These are phyloP conservation scores for Molanna angustata DNA, from an alignment of 2,888 invertebrate species.

Conservation along the genomic window DNA sequence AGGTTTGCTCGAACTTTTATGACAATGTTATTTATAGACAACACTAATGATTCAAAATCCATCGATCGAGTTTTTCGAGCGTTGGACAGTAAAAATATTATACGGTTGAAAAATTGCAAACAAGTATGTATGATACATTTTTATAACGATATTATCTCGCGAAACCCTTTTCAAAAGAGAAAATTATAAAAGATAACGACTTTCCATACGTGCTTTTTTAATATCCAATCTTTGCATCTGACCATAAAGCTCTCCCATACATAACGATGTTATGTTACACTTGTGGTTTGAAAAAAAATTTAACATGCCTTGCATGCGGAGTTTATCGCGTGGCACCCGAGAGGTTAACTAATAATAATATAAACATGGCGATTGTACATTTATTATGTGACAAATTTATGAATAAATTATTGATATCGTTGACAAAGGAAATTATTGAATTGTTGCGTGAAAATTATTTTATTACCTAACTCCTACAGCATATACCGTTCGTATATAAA, in stretches of 20 bases:
- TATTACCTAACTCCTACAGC: too few relatives aligned
- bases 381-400: neutral
- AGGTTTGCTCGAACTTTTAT: too few relatives aligned
- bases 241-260: constrained; percentile 25
- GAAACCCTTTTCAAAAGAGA: constrained; percentile 27
- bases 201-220: constrained; percentile 26
- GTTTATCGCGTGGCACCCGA: constrained; percentile 10
- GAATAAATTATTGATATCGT: too few relatives aligned
- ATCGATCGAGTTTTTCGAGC: too few relatives aligned
- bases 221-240: constrained; percentile 30
- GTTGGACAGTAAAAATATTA: too few relatives aligned
- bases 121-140: constrained; percentile 22
- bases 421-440: too few relatives aligned
- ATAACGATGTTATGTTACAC: too few relatives aligned
- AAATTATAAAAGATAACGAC: constrained; percentile 33
- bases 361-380: neutral
- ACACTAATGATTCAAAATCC: too few relatives aligned
- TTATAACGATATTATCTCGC: constrained; percentile 24
- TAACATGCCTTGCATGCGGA: constrained; percentile 5
- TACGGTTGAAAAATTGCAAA: too few relatives aligned
- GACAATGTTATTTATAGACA: too few relatives aligned
- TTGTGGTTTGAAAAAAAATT: constrained; percentile 5
- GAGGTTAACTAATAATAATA: neutral
- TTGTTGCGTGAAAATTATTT: too few relatives aligned
- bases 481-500: too few relatives aligned